phyloP scores from a whole-genome alignment of 2,113 vertebrate species.

The Oreotragus oreotragus region DNA sequence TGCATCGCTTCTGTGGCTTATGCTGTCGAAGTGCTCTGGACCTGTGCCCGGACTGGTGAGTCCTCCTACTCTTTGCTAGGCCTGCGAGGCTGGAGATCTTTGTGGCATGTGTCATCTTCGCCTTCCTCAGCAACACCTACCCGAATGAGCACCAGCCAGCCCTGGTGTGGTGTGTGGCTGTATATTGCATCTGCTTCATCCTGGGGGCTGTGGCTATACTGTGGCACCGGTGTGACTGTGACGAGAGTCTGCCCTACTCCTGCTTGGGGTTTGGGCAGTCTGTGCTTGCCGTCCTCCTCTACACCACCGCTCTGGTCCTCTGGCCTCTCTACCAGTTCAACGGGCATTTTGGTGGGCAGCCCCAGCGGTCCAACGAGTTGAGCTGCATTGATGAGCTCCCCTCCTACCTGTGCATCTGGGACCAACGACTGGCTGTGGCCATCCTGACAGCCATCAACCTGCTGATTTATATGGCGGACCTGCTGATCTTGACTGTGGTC shows the following conservation, averaged over 20 bases:
- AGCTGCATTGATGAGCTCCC: neutral
- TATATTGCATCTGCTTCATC: constrained; percentile 93
- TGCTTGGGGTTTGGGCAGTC: neutral
- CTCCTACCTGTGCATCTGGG: neutral
- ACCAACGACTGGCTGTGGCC: neutral
- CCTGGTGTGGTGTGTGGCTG: constrained; percentile 86
- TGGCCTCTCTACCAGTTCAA: neutral
- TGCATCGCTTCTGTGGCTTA: constrained; percentile 87
- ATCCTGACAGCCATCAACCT: neutral
- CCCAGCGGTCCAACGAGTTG: neutral
- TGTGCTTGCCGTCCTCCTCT: neutral
- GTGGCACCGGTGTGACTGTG: neutral
- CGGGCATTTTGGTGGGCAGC: neutral
- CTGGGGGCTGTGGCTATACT: constrained; percentile 78
- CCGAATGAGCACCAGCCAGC: constrained; percentile 74
- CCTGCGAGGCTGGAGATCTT: constrained; percentile 90
- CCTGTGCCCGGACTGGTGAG: constrained; percentile 86
- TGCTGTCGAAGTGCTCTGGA: constrained; percentile 83
- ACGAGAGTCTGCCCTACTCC: neutral
- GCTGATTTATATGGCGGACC: neutral
- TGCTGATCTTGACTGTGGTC: neutral
- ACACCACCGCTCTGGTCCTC: neutral
- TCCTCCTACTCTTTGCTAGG: constrained; percentile 87
- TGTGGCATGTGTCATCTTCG: constrained; percentile 89
- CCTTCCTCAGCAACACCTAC: constrained; percentile 81